Base-by-base conservation (phyloP, 2,797 vertebrate species). In the Scyliorhinus canicula region DNA sequence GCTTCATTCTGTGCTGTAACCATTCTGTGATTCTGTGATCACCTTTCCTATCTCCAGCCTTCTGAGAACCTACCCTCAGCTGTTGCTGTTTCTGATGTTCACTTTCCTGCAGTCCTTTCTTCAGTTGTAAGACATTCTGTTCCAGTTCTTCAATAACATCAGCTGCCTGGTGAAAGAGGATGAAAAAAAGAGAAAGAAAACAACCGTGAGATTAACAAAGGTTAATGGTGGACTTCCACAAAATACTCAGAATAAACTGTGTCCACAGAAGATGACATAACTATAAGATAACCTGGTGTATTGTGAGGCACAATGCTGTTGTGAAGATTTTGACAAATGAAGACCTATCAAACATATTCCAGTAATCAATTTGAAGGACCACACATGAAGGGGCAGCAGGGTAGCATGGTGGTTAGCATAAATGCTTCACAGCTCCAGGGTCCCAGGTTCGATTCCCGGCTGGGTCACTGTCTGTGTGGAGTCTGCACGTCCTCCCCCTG, bases 91-190 rank as follows among this genome's bases (percentile, higher is more conserved):
- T 97, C 95, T 97, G 97, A 96, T 97, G 97, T 91, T 99, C 98
- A 91, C 96, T 97, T 95, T 99, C 98, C 95, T 98, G 97, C 95
- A 98, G 95, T 96, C 98, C 98, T 95, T 98, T 97, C 96, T 97
- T 98, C 95, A 98, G 96, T 3, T 97, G 96, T 96, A 96, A 96
- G 67, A 98, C 95, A 0, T 95, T 96, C 93, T 96, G 97, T 96
- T 98, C 98, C 84, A 99, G 96, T 35, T 98, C 98, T 95, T 97
- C 97, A 91, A 98, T 98, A 94, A 96, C 95, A 95, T 97, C 97
- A 65, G 98, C 97, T 3, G 98, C 97, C 99, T 99, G 97, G 0
- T 91, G n/a, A 14, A 60, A 60, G 55, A 60, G 35, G 3, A 24
- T 19, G 44, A 26, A 65, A 6, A 82, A 82, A 12, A 31, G 31